Base-by-base conservation (phyloP, 2,797 vertebrate species). In the Valencia hispanica region DNA sequence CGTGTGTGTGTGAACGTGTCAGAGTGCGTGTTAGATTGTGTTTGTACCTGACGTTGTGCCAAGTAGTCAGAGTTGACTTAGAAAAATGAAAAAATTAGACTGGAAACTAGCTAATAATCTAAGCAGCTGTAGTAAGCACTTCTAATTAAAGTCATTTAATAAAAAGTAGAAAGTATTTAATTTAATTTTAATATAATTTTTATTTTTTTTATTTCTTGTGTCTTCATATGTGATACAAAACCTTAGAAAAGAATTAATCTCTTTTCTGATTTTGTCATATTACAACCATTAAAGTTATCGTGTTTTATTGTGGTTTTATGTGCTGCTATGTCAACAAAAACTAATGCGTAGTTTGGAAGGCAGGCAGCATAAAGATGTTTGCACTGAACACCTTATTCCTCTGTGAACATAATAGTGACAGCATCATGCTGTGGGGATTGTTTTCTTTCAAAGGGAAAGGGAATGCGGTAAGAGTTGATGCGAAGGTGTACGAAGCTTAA, bases 11-110 rank as follows among this genome's bases (percentile, higher is more conserved):
- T 48, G 57, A 4, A 41, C 18, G 15, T 66, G 34, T 30, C 43
- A 51, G 30, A 18, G 66, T 57, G 75, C 53, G 27, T 69, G 75
- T 71, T 34, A n/a, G n/a, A n/a, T n/a, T 25, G 50, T 61, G 34
- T n/a, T 55, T 73, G 30, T 20, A 57, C 27, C 34, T 50, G 39
- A 74, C 30, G 61, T 32, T 72, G 36, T 73, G 70, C 47, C 34
- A 39, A 47, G 48, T 79, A 47, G 57, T 32, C n/a, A 39, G 36
- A n/a, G 5, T 18, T 45, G 15, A 53, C 30, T 53, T 41, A 9
- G 50, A 22, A 22, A 5, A 51, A 39, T 25, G 30, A 36, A 53
- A 57, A 75, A 20, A 68, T 39, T 6, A 55, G n/a, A 43, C 0
- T 2, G 70, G 59, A 76, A 61, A 12, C 59, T 25, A 69, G 45